These are phyloP conservation scores for Dryocosmus kuriphilus DNA, from an alignment of 2,888 invertebrate genomes.

Conservation along the genomic window DNA sequence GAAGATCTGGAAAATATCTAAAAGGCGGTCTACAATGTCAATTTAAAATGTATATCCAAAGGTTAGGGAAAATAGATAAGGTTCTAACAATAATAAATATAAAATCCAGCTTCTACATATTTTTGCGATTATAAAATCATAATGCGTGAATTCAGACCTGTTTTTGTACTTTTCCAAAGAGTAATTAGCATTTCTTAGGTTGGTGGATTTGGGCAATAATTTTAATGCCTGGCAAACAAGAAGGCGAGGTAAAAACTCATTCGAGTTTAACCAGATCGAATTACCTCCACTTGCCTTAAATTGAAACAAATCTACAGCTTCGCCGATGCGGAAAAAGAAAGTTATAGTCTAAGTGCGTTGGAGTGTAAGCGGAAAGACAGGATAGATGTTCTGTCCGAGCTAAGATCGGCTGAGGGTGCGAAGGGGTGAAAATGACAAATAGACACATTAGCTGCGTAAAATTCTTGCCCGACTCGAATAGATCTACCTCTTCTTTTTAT, in stretches of 20 bases:
- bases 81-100: not conserved
- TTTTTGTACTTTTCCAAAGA: constrained; percentile 23
- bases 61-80: not conserved
- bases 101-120: too few species aligned
- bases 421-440: constrained; percentile 71
- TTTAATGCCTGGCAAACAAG: constrained; percentile 34
- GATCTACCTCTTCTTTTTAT: not conserved
- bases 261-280: constrained; percentile 51
- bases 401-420: constrained; percentile 48
- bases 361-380: constrained; percentile 57
- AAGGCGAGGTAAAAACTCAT: constrained; percentile 6
- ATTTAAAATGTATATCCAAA: not conserved
- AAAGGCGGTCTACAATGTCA: not conserved
- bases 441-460: constrained; percentile 66
- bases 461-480: constrained; percentile 58
- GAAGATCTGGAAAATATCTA: not conserved
- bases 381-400: constrained; percentile 55
- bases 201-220: constrained; percentile 40
- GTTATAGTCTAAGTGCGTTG: constrained; percentile 58
- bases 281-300: constrained; percentile 57
- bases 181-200: constrained; percentile 25
- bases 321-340: constrained; percentile 57
- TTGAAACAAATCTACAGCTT: constrained; percentile 59
- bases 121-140: not conserved
- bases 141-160: not conserved